A percentile compares a stretch with the other conserved stretches of the same genome.
phyloP scores from a whole-genome alignment of 2,888 invertebrate species.

The Lasioglossum zephyrum region DNA sequence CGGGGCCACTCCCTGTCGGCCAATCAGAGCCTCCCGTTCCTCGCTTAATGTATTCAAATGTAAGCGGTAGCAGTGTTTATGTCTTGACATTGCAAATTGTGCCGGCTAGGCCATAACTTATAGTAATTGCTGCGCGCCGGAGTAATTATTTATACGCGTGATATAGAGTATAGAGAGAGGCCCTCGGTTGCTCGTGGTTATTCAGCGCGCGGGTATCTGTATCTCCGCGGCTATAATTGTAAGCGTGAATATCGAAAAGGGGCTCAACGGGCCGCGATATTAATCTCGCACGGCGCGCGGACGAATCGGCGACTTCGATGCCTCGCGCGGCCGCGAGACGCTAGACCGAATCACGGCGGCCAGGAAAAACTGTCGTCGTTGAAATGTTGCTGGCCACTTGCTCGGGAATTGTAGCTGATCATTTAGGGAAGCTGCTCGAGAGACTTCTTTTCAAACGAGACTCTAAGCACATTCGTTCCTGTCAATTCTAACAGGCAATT shows the following conservation, averaged over 20 bases:
- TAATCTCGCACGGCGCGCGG: conserved; percentile 63
- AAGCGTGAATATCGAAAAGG: conserved; percentile 63
- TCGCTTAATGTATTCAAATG: conserved; percentile 84
- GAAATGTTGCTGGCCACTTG: not conserved
- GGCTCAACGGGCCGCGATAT: conserved; percentile 52
- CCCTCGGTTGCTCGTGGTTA: conserved; percentile 48
- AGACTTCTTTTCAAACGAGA: not conserved
- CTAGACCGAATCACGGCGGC: not conserved
- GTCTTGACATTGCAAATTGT: conserved; percentile 85
- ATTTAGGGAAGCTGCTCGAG: not conserved
- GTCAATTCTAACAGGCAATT: too few species aligned
- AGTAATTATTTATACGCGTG: conserved; percentile 84
- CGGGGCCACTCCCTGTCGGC: conserved; percentile 73
- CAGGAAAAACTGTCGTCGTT: not conserved
- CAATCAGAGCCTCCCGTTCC: conserved; percentile 79
- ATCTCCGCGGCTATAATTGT: conserved; percentile 47
- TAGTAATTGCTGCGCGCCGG: conserved; percentile 84
- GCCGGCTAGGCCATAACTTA: conserved; percentile 84
- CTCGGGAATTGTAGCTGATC: not conserved
- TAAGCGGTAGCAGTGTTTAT: conserved; percentile 85
- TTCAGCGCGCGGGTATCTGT: conserved; percentile 43
- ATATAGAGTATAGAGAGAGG: conserved; percentile 77
- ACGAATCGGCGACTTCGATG: conserved; percentile 74
- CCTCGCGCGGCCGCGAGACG: conserved; percentile 58
- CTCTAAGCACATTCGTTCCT: too few species aligned